Conservation (phyloP, 2,888 invertebrate species). For the Proisotoma minuta region DNA sequence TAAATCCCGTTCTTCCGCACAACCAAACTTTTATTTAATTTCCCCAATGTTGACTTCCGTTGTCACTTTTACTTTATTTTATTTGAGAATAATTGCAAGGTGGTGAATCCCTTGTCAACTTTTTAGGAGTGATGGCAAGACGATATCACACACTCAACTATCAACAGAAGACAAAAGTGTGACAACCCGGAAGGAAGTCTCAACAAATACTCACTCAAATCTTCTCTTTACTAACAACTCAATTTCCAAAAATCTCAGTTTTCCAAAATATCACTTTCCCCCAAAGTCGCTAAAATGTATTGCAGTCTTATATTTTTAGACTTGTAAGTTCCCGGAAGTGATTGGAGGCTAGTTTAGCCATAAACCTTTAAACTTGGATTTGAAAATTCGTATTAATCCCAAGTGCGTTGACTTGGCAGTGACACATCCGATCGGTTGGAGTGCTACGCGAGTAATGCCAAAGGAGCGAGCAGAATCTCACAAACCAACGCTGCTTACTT, state of each 20-base stretch:
- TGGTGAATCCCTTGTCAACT: neutral
- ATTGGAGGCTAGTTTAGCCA: neutral
- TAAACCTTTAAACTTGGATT: constrained; percentile 1
- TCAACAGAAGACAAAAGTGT: neutral
- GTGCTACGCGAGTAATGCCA: neutral
- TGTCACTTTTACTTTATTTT: too few species aligned
- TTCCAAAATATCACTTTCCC: neutral
- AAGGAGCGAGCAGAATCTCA: neutral
- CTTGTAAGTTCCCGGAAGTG: constrained; percentile 9
- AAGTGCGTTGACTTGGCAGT: constrained; percentile 9
- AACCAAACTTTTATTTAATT: too few species aligned
- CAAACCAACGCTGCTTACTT: neutral
- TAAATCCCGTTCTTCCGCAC: too few species aligned
- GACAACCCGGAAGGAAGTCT: constrained; percentile 10
- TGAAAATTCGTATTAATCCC: neutral
- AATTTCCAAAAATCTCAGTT: neutral
- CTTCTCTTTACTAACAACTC: neutral
- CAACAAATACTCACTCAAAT: neutral
- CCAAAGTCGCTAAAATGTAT: neutral
- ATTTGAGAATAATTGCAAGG: too few species aligned
- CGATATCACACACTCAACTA: neutral
- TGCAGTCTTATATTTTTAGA: constrained; percentile 5
- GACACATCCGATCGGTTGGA: neutral
- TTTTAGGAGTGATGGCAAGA: neutral
- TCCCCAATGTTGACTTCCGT: too few species aligned